Evolutionary conservation across 1,140 invertebrate genomes (phyloP).

Genomic region (Ips typographus): DNA sequence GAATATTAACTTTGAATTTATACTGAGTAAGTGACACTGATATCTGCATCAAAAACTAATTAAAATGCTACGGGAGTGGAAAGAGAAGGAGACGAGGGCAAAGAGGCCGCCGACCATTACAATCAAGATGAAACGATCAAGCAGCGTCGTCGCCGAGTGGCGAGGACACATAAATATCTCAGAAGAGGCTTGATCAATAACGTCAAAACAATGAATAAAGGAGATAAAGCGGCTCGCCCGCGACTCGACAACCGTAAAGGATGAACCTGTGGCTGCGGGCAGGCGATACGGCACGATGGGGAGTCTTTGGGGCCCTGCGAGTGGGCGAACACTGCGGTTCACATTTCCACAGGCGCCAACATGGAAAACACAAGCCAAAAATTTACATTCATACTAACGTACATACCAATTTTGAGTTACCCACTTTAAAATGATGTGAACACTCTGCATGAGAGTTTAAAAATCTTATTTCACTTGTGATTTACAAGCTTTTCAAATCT

Average conservation of each 20-base stretch:
- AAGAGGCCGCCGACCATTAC: background rate
- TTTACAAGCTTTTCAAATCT: too few species aligned
- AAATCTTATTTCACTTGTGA: too few species aligned
- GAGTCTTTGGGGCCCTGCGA: constrained; percentile 16
- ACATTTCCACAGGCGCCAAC: background rate
- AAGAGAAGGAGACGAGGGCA: too few species aligned
- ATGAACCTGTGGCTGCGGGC: constrained; percentile 27
- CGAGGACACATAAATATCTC: constrained; percentile 15
- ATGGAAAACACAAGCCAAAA: background rate
- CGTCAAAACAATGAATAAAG: constrained; percentile 28
- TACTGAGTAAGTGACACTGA: too few species aligned
- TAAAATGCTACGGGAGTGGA: too few species aligned
- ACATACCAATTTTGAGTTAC: too few species aligned
- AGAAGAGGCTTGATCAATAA: constrained; percentile 23
- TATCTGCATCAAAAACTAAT: too few species aligned
- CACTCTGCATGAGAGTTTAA: too few species aligned
- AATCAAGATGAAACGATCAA: background rate
- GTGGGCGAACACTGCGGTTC: constrained; percentile 18
- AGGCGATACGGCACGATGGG: constrained; percentile 26
- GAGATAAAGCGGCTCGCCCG: constrained; percentile 28
- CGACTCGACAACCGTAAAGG: constrained; percentile 24
- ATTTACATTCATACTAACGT: background rate
- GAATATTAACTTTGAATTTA: too few species aligned
- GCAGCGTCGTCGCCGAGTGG: background rate
- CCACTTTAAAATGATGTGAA: too few species aligned